Conservation (phyloP, 2,797 vertebrate genomes). For the Siniperca obscura region DNA sequence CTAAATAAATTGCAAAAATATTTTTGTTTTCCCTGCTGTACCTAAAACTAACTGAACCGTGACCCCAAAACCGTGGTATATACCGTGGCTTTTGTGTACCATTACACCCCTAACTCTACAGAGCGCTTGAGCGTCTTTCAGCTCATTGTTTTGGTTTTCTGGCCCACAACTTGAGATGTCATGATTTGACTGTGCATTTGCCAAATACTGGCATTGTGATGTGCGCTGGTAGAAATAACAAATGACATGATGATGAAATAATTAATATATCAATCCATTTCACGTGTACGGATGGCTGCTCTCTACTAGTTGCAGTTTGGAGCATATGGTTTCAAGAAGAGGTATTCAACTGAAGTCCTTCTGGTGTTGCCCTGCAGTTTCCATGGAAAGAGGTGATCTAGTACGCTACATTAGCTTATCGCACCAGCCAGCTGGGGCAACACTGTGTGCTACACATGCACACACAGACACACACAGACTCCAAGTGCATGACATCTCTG, state of each 20-base stretch:
- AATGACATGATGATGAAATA: background rate
- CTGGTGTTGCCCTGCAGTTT: conserved; percentile 53
- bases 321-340: conserved; percentile 39
- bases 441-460: conserved; percentile 43
- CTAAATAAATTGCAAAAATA: no score
- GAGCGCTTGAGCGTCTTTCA: background rate
- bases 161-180: background rate
- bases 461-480: conserved; percentile 33
- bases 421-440: conserved; percentile 63
- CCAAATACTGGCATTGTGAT: conserved; percentile 2
- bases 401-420: conserved; percentile 75
- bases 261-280: background rate
- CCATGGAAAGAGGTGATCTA: conserved; percentile 70
- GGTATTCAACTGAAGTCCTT: conserved; percentile 29
- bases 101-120: no score
- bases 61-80: no score
- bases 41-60: no score
- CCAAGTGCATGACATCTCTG: conserved; percentile 36
- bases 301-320: conserved; percentile 16
- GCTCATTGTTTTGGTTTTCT: conserved; percentile 5
- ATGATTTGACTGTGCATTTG: conserved; percentile 5
- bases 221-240: background rate
- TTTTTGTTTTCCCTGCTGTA: no score
- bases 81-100: no score
- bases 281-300: background rate